Percentiles rank a stretch among this genome's conserved stretches.
Conservation (phyloP, 2,888 invertebrate species). For the Serrognathus titanus region DNA sequence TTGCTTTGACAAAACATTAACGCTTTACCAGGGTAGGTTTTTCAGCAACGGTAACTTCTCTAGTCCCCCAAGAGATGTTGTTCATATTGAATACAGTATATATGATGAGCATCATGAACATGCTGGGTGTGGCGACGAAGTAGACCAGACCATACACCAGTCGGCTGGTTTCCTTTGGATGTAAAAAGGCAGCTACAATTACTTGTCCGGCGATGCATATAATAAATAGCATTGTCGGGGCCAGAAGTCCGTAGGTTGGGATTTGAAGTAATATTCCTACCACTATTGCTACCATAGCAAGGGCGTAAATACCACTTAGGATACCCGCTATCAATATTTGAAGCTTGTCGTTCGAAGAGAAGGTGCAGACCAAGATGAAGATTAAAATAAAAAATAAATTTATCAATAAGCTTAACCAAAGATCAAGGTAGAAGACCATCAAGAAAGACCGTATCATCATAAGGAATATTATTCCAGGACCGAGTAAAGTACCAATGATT, state of each 20-base stretch:
- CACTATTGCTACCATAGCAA: conserved; percentile 84
- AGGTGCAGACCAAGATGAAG: conserved; percentile 66
- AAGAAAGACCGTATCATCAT: conserved; percentile 82
- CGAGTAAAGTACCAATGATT: conserved; percentile 73
- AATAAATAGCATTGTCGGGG: conserved; percentile 80
- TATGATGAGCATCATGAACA: conserved; percentile 89
- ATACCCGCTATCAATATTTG: conserved; percentile 64
- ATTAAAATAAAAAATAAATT: conserved; percentile 66
- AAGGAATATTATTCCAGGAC: conserved; percentile 78
- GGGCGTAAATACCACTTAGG: conserved; percentile 73
- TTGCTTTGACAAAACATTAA: too few relatives aligned
- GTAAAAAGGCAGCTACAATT: conserved; percentile 63
- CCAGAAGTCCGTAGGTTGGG: conserved; percentile 70
- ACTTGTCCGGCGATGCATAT: conserved; percentile 67
- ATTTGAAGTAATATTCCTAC: conserved; percentile 78
- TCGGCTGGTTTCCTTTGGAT: conserved; percentile 76
- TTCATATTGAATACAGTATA: conserved; percentile 92
- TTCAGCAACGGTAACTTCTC: conserved; percentile 70
- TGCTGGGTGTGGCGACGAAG: conserved; percentile 88
- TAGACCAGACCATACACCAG: conserved; percentile 78
- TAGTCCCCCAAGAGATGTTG: conserved; percentile 91
- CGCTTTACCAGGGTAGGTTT: not conserved
- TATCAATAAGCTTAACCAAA: conserved; percentile 61
- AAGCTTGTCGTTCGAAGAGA: conserved; percentile 51
- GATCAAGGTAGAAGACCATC: conserved; percentile 70